Evolutionary conservation across 2,888 invertebrate genomes (phyloP), one percentile per base, ranked within the genome.

Genomic region (Anoplius nigerrimus): DNA sequence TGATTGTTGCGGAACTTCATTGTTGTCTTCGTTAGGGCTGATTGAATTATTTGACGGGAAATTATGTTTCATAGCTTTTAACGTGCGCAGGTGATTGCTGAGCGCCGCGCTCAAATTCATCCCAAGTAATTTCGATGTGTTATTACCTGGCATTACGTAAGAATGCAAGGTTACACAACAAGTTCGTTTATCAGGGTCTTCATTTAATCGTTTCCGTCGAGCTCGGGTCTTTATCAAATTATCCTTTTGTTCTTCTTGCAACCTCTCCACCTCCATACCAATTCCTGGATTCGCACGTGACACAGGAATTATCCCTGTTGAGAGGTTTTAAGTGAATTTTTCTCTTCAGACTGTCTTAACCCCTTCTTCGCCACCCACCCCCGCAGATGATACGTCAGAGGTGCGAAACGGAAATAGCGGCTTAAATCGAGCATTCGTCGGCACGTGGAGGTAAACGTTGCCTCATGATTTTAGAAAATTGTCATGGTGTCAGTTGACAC

Each of bases 141-240:
- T 71, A 66, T 64, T 71, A 71, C 59, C 55, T 52, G 62, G 18
- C 53, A 70, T 77, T 77, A 76, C 63, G 58, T 71, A 76, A 77
- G 68, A 62, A 73, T 72, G 52, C 57, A 56, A 43, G 22, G 81
- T 83, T 84, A 79, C 75, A 85, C 81, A 85, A 85, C 82, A 82
- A 80, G 79, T 81, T 82, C 81, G 78, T 82, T 81, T 77, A 82
- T 81, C 78, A 74, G 74, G 69, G 69, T 76, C 75, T 80, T 70
- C 77, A 73, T 80, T 83, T 83, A 84, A 83, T 79, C 78, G 78
- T 82, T 84, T 84, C 83, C 83, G 80, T 74, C 71, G 75, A 68
- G 75, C 66, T 73, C 62, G 70, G 78, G 77, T 80, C 82, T 82
- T 84, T 82, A 84, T 83, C 81, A 72, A 79, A 81, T 84, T 80